These are phyloP conservation scores for Gnathochromis pfefferi DNA, from an alignment of 2,113 vertebrate species.

Conservation along the genomic window DNA sequence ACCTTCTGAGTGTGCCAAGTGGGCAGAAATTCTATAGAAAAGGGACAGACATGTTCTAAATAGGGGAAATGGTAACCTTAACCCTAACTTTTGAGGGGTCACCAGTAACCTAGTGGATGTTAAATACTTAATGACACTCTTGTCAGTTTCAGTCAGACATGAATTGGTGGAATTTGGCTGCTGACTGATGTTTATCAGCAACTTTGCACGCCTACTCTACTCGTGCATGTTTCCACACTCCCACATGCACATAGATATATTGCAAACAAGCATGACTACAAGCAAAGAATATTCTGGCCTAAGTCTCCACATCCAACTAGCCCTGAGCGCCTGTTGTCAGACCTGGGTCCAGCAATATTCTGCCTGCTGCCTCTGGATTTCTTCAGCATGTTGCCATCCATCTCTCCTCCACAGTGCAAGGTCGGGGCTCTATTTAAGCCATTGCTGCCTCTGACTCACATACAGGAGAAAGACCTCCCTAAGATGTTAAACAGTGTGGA, in stretches of 20 bases:
- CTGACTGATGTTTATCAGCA: background rate
- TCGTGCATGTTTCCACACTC: background rate
- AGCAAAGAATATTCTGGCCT: conserved; percentile 49
- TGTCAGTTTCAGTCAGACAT: background rate
- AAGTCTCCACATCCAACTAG: background rate
- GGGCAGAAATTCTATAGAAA: background rate
- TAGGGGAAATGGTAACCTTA: background rate
- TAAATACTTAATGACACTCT: background rate
- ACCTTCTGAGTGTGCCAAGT: background rate
- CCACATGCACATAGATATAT: background rate
- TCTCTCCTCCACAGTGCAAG: conserved; percentile 66
- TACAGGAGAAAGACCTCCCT: conserved; percentile 77
- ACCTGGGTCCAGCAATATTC: conserved; percentile 43
- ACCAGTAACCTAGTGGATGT: background rate
- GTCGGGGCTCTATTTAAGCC: conserved; percentile 71
- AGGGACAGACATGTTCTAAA: background rate
- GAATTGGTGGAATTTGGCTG: background rate
- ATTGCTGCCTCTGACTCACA: conserved; percentile 69
- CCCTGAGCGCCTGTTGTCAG: background rate
- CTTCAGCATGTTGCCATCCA: conserved; percentile 44
- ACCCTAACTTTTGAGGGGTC: background rate
- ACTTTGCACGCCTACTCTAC: background rate
- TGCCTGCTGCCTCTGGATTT: conserved; percentile 51
- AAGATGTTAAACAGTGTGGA: conserved; percentile 69
- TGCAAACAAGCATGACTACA: conserved; percentile 25